Conservation (phyloP, 2,113 vertebrate species). For the Oryctolagus cuniculus region DNA sequence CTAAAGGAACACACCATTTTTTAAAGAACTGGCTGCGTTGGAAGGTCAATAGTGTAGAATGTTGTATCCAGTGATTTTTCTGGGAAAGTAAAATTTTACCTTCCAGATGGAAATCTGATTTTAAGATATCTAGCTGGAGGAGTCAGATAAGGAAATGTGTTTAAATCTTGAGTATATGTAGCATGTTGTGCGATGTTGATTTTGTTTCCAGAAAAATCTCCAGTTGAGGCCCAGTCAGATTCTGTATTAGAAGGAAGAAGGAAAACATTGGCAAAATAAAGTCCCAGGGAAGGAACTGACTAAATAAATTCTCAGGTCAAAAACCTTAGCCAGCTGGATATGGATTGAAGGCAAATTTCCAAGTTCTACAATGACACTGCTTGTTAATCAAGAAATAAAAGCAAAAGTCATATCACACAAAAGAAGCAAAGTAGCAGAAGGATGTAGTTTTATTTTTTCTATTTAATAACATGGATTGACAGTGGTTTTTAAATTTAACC, state of each 20-base stretch:
- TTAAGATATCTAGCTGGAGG: neutral
- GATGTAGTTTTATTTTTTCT: too few relatives aligned
- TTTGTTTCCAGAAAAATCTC: neutral
- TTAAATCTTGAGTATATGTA: neutral
- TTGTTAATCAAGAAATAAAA: neutral
- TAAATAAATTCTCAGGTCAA: constrained; percentile 22
- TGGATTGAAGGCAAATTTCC: constrained; percentile 12
- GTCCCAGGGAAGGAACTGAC: neutral
- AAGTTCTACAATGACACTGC: neutral
- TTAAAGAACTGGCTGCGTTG: neutral
- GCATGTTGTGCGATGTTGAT: neutral
- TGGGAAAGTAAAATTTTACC: neutral
- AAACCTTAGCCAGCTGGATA: neutral
- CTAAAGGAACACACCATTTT: neutral
- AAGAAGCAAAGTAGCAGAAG: neutral
- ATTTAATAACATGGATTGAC: too few relatives aligned
- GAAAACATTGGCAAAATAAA: neutral
- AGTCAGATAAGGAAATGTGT: neutral
- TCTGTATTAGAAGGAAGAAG: neutral
- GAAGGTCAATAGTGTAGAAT: neutral
- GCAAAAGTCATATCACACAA: neutral
- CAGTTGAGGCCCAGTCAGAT: neutral
- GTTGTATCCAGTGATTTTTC: neutral
- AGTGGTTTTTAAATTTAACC: neutral
- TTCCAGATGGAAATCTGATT: neutral